Evolutionary conservation across 1,140 invertebrate species (phyloP).

Genomic region (Drosophila sp.): DNA sequence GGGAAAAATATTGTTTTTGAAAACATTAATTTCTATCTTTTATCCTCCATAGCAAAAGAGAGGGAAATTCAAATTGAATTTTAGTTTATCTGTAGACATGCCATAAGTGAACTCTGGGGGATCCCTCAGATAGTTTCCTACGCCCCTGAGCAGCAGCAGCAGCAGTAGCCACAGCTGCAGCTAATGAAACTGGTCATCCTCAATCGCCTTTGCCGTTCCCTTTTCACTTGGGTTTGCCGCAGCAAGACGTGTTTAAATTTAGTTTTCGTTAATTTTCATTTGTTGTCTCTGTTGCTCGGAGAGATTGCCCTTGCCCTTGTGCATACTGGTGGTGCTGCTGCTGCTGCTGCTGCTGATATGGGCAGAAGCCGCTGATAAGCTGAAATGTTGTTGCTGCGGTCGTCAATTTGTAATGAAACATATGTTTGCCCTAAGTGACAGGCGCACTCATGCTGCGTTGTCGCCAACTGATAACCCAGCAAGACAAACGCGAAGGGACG

Average conservation of each 20-base stretch:
- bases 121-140: not conserved
- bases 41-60: too few relatives aligned
- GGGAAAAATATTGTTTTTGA: too few relatives aligned
- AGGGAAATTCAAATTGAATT: too few relatives aligned
- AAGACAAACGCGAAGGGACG: not conserved
- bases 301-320: conserved; percentile 34
- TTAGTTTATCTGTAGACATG: too few relatives aligned
- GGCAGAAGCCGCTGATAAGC: conserved; percentile 67
- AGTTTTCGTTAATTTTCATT: conserved; percentile 78
- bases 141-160: not conserved
- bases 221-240: conserved; percentile 40
- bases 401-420: conserved; percentile 78
- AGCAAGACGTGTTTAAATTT: conserved; percentile 79
- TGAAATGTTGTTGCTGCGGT: conserved; percentile 50
- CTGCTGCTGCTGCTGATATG: conserved; percentile 37
- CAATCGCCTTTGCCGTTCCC: conserved; percentile 6
- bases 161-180: conserved; percentile 35
- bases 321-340: not conserved
- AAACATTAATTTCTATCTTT: too few relatives aligned
- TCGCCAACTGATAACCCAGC: conserved; percentile 56
- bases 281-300: conserved; percentile 49
- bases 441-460: conserved; percentile 64
- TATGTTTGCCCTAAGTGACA: conserved; percentile 78
- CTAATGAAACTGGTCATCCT: conserved; percentile 51
- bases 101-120: too few relatives aligned